Evolutionary conservation across 1,140 invertebrate genomes (phyloP).

Genomic region (Brachionus manjavacas): DNA sequence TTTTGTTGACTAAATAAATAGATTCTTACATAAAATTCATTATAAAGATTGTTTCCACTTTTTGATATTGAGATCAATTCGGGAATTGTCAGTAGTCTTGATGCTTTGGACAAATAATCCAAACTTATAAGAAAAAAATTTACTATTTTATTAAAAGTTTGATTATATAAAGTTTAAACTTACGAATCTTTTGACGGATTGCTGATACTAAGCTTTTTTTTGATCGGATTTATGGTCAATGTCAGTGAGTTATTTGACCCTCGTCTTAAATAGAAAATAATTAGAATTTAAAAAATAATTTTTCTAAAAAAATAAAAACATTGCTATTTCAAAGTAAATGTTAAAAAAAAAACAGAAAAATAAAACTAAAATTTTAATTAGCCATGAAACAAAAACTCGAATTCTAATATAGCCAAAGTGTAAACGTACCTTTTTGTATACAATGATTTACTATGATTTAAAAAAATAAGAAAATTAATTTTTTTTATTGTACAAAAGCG

Average conservation of each 20-base stretch:
- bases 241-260: slow-evolving; percentile 40
- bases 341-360: background rate
- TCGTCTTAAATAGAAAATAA: background rate
- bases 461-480: background rate
- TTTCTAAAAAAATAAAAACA: background rate
- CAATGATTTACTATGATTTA: slow-evolving; percentile 27
- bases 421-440: slow-evolving; percentile 40
- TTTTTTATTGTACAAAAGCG: background rate
- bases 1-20: background rate
- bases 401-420: background rate
- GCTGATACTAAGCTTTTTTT: slow-evolving; percentile 11
- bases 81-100: background rate
- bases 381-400: background rate
- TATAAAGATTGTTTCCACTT: slow-evolving; percentile 65
- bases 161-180: background rate
- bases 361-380: background rate
- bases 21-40: slow-evolving; percentile 72
- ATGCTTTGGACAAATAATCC: slow-evolving; percentile 17
- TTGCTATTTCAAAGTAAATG: background rate
- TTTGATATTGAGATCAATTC: slow-evolving; percentile 45
- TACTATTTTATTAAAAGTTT: background rate
- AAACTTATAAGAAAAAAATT: background rate
- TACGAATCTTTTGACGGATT: slow-evolving; percentile 23
- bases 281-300: background rate
- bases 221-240: background rate